Evolutionary conservation across 1,140 invertebrate species (phyloP).

Genomic region (Globodera rostochiensis): DNA sequence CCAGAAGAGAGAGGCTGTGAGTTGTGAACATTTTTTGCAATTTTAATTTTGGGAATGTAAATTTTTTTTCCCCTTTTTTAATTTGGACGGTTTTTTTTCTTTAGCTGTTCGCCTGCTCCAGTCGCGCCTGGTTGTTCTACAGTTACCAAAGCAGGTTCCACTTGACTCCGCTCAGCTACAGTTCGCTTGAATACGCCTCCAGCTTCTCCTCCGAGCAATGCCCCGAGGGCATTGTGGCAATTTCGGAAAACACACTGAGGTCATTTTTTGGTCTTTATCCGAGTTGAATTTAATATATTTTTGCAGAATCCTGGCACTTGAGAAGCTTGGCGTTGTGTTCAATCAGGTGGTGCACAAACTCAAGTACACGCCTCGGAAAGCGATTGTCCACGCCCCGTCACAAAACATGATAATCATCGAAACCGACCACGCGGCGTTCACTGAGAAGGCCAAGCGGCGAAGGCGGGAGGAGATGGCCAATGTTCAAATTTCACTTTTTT

Average conservation of each 20-base stretch:
- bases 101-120: conserved; percentile 89
- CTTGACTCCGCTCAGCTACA: conserved; percentile 63
- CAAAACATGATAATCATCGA: conserved; percentile 86
- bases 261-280: conserved; percentile 49
- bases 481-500: conserved; percentile 64
- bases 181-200: conserved; percentile 86
- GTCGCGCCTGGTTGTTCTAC: conserved; percentile 95
- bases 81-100: conserved; percentile 14
- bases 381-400: conserved; percentile 89
- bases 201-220: conserved; percentile 98
- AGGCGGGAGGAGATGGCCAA: conserved; percentile 79
- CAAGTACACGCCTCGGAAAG: conserved; percentile 92
- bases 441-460: conserved; percentile 91
- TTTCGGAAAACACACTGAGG: conserved; percentile 92
- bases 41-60: background rate
- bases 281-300: conserved; percentile 61
- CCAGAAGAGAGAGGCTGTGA: conserved; percentile 88
- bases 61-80: background rate
- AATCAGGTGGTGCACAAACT: conserved; percentile 88
- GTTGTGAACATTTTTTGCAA: conserved; percentile 7
- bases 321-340: conserved; percentile 96
- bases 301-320: conserved; percentile 84
- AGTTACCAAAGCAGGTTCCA: conserved; percentile 86
- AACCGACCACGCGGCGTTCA: conserved; percentile 97
- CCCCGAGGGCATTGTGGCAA: conserved; percentile 97